Base-by-base conservation (phyloP, 2,113 vertebrate species). In the Thalassoma bifasciatum region DNA sequence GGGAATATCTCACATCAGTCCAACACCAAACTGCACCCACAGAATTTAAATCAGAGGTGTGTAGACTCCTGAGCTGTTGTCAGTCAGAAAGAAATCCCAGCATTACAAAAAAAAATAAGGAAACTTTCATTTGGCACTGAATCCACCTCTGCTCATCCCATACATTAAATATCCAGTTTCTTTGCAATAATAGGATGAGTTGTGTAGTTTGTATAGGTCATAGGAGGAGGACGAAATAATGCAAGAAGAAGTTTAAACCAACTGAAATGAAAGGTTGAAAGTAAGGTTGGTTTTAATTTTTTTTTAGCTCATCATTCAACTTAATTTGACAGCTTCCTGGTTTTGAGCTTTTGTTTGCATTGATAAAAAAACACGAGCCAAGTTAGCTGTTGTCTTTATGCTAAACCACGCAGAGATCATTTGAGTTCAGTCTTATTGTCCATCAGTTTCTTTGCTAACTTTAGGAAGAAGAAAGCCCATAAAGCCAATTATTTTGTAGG, bases 1-100 rank as follows among this genome's bases (percentile, higher is more conserved):
- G 47, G 19, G n/a, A 66, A 66, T 51, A 44, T 49, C 22, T 58
- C 47, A 13, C 21, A 64, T 60, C 21, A 40, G 22, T 68, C 24
- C 24, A 53, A 70, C 64, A 75, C 44, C 23, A 57, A 30, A 12
- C 22, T 46, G 38, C 40, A n/a, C 46, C n/a, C 40, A 52, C 16
- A 49, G 53, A 19, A 76, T 53, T 26, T 53, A 13, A 44, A 52
- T 66, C 0, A 46, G 47, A 30, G 24, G 37, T 11, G 17, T 3
- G 26, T 30, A 16, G 23, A 72, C 49, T 56, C 24, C 61, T 14
- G 34, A 30, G 38, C 50, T 66, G 62, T 40, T 46, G 16, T 19
- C 5, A 46, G 44, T 46, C 11, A 12, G 38, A 40, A n/a, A 9
- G 30, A 10, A 47, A n/a, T 49, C 44, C 11, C 44, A 21, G 6